Evolutionary conservation across 2,113 vertebrate species (phyloP).

Genomic region (Lasiurus cinereus): DNA sequence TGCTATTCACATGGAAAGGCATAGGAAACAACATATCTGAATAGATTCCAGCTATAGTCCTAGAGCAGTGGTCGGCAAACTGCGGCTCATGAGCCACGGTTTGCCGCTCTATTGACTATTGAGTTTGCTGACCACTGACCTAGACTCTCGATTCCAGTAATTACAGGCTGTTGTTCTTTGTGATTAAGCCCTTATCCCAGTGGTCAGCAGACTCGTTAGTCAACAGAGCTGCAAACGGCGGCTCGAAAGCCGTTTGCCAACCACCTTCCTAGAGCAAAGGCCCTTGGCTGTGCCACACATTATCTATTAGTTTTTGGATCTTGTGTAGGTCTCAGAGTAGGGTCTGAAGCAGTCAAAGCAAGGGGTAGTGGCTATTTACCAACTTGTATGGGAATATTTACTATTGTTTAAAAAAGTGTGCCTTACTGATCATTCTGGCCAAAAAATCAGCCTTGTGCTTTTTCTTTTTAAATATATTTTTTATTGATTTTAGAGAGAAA

Average conservation of each 20-base stretch:
- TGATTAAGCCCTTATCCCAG: too few relatives aligned
- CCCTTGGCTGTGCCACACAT: background rate
- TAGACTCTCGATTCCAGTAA: too few relatives aligned
- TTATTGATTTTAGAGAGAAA: too few relatives aligned
- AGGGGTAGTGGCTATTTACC: slow-evolving; percentile 23
- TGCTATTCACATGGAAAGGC: background rate
- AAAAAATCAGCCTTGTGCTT: slow-evolving; percentile 37
- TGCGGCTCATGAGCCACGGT: too few relatives aligned
- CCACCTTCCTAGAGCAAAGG: background rate
- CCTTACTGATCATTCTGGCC: background rate
- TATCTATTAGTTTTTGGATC: background rate
- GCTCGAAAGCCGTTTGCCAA: too few relatives aligned
- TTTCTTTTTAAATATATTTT: background rate
- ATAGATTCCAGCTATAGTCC: slow-evolving; percentile 9
- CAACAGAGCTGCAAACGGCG: too few relatives aligned
- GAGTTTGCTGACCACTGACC: too few relatives aligned
- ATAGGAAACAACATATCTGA: slow-evolving; percentile 1
- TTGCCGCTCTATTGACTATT: too few relatives aligned
- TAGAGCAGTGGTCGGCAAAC: background rate
- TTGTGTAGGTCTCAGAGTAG: background rate
- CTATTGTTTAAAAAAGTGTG: background rate
- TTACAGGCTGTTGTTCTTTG: too few relatives aligned
- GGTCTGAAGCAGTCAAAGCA: background rate
- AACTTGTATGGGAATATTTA: background rate
- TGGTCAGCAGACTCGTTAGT: too few relatives aligned